Evolutionary conservation across 2,888 invertebrate genomes (phyloP).

Genomic region (Drosophila tripunctata): DNA sequence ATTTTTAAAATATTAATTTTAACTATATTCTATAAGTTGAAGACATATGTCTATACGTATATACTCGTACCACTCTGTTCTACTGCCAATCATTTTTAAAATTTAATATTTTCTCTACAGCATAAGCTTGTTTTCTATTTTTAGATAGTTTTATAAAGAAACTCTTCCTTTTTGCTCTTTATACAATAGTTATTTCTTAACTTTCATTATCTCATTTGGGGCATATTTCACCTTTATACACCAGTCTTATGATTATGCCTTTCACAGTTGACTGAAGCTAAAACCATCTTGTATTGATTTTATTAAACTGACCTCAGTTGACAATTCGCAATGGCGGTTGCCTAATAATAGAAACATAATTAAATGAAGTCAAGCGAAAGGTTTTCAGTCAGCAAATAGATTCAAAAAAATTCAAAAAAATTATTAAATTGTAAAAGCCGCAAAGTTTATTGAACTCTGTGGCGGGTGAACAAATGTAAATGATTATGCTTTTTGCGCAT

Average conservation of each 20-base stretch:
- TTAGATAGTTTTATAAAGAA: no score
- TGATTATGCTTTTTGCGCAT: constrained; percentile 40
- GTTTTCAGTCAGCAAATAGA: constrained; percentile 15
- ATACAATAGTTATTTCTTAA: no score
- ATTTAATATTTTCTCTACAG: no score
- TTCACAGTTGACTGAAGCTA: constrained; percentile 8
- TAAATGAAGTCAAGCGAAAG: constrained; percentile 51
- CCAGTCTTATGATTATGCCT: constrained; percentile 13
- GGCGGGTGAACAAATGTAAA: constrained; percentile 30
- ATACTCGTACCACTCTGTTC: no score
- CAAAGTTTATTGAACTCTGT: constrained; percentile 73
- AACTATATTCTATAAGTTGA: no score
- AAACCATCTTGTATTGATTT: no score
- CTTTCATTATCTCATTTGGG: no score
- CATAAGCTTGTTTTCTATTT: no score
- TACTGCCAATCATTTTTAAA: no score
- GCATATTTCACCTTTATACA: background rate
- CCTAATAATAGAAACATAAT: constrained; percentile 46
- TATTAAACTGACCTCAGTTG: constrained; percentile 58
- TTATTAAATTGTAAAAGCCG: background rate
- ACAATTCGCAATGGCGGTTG: constrained; percentile 47
- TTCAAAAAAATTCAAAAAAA: background rate
- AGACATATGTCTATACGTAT: no score
- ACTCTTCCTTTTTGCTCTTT: no score
- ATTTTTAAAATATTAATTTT: no score